phyloP scores from a whole-genome alignment of 1,140 invertebrate species.

The Diploscapter pachys region DNA sequence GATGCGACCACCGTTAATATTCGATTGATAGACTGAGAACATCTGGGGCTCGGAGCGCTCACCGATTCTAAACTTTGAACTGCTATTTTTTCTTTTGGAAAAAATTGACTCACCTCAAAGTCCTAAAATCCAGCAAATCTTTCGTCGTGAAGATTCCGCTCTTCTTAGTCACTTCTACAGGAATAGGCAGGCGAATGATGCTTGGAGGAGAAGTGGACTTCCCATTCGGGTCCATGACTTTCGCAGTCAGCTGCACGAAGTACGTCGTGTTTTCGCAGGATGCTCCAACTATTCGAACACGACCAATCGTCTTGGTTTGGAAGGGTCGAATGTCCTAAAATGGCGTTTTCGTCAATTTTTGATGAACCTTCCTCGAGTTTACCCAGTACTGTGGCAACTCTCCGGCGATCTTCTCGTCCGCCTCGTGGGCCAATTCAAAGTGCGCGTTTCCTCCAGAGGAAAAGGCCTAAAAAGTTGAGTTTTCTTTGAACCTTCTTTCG shows the following conservation, averaged over 20 bases:
- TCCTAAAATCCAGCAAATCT: constrained; percentile 78
- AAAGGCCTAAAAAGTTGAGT: constrained; percentile 5
- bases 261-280: constrained; percentile 55
- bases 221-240: constrained; percentile 2
- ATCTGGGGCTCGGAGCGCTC: constrained; percentile 14
- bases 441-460: constrained; percentile 30
- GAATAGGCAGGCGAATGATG: constrained; percentile 68
- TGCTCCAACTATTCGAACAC: constrained; percentile 63
- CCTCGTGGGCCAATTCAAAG: constrained; percentile 24
- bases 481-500: constrained; percentile 52
- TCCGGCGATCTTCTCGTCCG: constrained; percentile 16
- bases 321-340: constrained; percentile 68
- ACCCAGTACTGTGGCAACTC: constrained; percentile 30
- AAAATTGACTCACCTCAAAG: constrained; percentile 64
- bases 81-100: not conserved
- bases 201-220: constrained; percentile 3
- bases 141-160: constrained; percentile 74
- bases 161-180: constrained; percentile 75
- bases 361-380: not conserved
- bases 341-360: not conserved
- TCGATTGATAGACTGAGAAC: constrained; percentile 31
- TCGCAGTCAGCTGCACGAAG: constrained; percentile 21
- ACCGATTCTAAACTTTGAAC: constrained; percentile 8
- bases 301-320: constrained; percentile 73
- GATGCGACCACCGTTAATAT: constrained; percentile 17